Percentiles rank a stretch among this genome's conserved stretches.
Evolutionary conservation across 1,140 invertebrate genomes (phyloP).

Genomic region (Dinothrombium tinctorium): DNA sequence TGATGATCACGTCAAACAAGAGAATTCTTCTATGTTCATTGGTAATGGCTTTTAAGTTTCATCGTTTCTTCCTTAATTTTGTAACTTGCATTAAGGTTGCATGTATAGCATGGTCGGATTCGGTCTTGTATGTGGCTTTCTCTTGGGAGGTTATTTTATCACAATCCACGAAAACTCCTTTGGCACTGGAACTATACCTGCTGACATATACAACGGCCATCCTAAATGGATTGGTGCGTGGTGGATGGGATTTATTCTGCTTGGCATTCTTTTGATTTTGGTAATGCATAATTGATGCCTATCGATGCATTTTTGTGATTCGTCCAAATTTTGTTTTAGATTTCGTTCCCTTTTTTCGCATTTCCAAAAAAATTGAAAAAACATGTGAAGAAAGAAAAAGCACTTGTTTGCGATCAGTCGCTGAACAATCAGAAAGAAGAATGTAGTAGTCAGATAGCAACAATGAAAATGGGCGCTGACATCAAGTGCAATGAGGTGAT

Average conservation of each 20-base stretch:
- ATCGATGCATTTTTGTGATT: too few species aligned
- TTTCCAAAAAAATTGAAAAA: too few species aligned
- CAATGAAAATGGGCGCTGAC: too few species aligned
- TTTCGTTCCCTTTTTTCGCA: too few species aligned
- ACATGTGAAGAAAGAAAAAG: too few species aligned
- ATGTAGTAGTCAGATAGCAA: too few species aligned
- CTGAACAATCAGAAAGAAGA: too few species aligned
- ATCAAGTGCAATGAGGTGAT: too few species aligned
- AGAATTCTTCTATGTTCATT: constrained; percentile 28
- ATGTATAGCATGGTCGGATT: constrained; percentile 31
- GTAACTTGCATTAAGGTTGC: constrained; percentile 23
- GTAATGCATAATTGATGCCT: too few species aligned
- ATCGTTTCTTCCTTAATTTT: background rate
- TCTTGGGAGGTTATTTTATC: constrained; percentile 27
- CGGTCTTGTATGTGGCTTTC: constrained; percentile 30
- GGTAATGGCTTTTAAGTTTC: constrained; percentile 18
- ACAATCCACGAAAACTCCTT: constrained; percentile 29
- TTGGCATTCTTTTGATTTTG: constrained; percentile 19
- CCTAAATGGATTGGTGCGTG: constrained; percentile 27
- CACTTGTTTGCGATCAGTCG: too few species aligned
- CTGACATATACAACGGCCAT: constrained; percentile 18
- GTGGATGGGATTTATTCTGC: constrained; percentile 25
- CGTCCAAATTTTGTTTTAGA: too few species aligned
- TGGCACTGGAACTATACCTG: constrained; percentile 15
- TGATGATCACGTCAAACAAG: constrained; percentile 29